Conservation (phyloP, 2,113 vertebrate species). For the Cygnus atratus region DNA sequence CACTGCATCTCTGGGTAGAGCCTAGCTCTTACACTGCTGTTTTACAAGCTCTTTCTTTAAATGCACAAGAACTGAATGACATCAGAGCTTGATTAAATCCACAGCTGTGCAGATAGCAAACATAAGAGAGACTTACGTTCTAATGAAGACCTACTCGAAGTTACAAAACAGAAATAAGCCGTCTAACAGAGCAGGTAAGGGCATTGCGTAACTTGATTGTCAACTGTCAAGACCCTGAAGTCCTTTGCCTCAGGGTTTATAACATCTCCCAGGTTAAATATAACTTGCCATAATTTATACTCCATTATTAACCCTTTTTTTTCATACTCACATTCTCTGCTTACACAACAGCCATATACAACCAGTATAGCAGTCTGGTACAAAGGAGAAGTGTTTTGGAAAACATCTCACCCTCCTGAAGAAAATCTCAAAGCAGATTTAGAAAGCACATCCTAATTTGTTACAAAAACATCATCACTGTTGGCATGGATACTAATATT, state of each 20-base stretch:
- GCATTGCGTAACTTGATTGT: neutral
- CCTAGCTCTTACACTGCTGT: neutral
- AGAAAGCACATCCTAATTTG: neutral
- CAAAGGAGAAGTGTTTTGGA: neutral
- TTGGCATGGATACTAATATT: neutral
- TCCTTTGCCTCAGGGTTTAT: neutral
- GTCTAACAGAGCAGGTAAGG: neutral
- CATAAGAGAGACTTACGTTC: neutral
- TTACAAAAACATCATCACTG: neutral
- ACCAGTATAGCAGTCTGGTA: neutral
- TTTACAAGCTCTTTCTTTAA: neutral
- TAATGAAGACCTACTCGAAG: neutral
- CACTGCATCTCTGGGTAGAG: neutral
- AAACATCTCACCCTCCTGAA: neutral
- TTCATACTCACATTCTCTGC: neutral
- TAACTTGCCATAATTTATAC: neutral
- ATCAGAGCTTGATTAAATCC: neutral
- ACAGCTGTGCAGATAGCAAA: neutral
- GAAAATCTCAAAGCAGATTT: neutral
- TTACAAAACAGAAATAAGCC: neutral
- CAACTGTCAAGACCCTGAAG: neutral
- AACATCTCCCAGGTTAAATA: neutral
- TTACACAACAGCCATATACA: neutral
- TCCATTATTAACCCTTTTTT: neutral
- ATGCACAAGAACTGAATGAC: neutral